Base-by-base conservation (phyloP, 1,140 invertebrate genomes). In the Brachionus angularis region DNA sequence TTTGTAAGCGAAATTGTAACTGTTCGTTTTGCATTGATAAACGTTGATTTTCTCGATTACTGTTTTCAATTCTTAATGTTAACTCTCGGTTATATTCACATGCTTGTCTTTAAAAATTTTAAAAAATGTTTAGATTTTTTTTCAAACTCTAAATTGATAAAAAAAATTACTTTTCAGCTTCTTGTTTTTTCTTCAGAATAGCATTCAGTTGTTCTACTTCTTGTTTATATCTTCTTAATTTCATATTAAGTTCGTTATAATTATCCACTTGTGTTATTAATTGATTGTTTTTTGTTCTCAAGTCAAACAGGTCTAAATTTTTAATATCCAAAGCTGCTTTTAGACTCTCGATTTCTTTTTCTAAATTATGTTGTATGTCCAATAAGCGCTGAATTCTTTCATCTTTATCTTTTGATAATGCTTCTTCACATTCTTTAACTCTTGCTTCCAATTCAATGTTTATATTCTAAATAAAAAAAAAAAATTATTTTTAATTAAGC, bases 21-120 rank as follows among this genome's bases (percentile, higher is more conserved):
- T 67, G 39, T 47, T 67, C 62, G 16, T 67, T 67, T 67, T 67
- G 62, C 62, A 67, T 67, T 18, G 62, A 67, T 21, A 67, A 23
- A 67, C 62, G 62, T 31, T 67, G 62, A 47, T 67, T 67, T 67
- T 67, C 62, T 67, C 47, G 46, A 47, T 47, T 42, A 47, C 47
- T 67, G 46, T 67, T 67, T 42, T 67, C 62, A 33, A 67, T 67
- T 47, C 47, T 67, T 1, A 47, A 34, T 2, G 62, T 34, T 5
- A 67, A 23, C 18, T 34, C 7, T 8, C 62, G 21, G 31, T 67
- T 67, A 36, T 67, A 1, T 14, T 67, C 62, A 47, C 42, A 27
- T 5, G 62, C 47, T n/a, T 34, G 53, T 58, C 53, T 58, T 36
- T 33, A 33, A n/a, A n/a, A n/a, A n/a, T n/a, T n/a, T 16, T 16